Evolutionary conservation across 37 sponge, comb jelly and placozoan genomes (phyloP).

Genomic region (Ianthella basta): DNA sequence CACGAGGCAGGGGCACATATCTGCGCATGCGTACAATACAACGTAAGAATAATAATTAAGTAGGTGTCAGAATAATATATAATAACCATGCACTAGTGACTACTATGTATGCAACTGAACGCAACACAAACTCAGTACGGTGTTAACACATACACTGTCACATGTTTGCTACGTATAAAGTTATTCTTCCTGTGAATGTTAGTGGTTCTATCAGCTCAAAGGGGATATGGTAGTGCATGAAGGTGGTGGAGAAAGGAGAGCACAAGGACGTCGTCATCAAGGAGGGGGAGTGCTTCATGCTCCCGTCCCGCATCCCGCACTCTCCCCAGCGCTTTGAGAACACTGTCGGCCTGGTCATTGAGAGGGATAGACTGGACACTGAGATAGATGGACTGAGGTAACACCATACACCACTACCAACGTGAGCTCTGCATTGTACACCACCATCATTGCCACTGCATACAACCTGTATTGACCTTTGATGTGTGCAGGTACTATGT

Average conservation of each 20-base stretch:
- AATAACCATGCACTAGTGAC: no score
- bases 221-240: slow-evolving; percentile 95
- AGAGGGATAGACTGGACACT: slow-evolving; percentile 66
- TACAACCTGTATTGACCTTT: no score
- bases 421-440: no score
- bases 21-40: no score
- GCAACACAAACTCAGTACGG: no score
- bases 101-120: no score
- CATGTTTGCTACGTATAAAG: no score
- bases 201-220: slow-evolving; percentile 84
- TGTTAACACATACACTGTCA: no score
- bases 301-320: slow-evolving; percentile 90
- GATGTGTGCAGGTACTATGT: slow-evolving; percentile 75
- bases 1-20: no score
- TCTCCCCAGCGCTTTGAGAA: slow-evolving; percentile 89
- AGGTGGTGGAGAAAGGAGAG: slow-evolving; percentile 87
- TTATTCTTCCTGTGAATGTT: background rate
- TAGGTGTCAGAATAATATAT: no score
- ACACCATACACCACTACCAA: background rate
- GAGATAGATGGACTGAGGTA: slow-evolving; percentile 85
- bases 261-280: slow-evolving; percentile 88
- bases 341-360: slow-evolving; percentile 94
- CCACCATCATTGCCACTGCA: no score
- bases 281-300: slow-evolving; percentile 88
- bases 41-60: no score